A percentile compares a stretch with the other conserved stretches of the same genome.
These are phyloP conservation scores for Lasioglossum lativentre DNA, from an alignment of 2,888 invertebrate species.

Conservation along the genomic window DNA sequence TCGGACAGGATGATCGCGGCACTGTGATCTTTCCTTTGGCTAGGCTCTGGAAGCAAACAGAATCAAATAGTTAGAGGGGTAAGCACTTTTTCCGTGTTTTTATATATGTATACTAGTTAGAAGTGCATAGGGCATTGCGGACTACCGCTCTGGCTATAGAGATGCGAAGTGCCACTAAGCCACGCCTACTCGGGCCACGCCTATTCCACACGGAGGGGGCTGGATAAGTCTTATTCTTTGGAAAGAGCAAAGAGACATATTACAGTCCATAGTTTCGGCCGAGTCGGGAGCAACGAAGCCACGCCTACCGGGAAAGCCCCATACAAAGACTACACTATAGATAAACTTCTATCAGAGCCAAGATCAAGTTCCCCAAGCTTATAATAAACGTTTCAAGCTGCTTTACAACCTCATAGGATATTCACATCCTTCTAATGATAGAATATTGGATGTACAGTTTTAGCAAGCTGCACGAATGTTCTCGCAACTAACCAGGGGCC, in stretches of 20 bases:
- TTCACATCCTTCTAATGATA: neutral
- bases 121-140: neutral
- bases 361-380: neutral
- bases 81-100: neutral
- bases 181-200: neutral
- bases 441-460: neutral
- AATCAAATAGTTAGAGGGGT: neutral
- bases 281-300: neutral
- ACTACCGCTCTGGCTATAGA: neutral
- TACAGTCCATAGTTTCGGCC: no score
- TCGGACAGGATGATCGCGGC: neutral
- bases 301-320: neutral
- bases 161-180: neutral
- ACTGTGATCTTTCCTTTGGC: no score
- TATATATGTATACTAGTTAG: neutral
- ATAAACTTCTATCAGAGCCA: neutral
- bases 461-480: neutral
- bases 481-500: neutral
- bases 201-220: no score
- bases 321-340: no score
- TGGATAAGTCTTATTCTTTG: no score
- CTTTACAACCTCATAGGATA: neutral
- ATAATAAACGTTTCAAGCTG: neutral
- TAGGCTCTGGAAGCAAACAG: conserved; percentile 25
- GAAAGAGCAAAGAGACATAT: no score